phyloP scores from a whole-genome alignment of 2,797 vertebrate species.

The Eleutherodactylus coqui region DNA sequence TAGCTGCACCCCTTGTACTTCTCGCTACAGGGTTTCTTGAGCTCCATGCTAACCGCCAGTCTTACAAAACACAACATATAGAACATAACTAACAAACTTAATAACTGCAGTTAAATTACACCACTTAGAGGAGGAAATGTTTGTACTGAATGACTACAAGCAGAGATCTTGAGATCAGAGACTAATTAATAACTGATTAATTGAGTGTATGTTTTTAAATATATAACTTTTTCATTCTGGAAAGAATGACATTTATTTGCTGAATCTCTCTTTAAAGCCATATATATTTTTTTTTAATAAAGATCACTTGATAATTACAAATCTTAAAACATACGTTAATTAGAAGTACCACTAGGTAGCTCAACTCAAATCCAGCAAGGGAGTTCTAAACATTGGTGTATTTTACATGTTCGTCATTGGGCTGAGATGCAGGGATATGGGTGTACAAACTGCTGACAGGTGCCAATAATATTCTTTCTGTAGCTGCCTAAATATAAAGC shows the following conservation, averaged over 20 bases:
- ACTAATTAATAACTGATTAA: neutral
- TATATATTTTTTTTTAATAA: neutral
- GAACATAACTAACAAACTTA: no score
- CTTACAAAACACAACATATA: no score
- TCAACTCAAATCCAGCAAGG: slow-evolving; percentile 2
- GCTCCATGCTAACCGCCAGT: no score
- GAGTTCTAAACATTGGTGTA: slow-evolving; percentile 4
- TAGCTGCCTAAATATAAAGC: neutral
- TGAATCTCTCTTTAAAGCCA: neutral
- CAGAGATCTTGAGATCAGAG: neutral
- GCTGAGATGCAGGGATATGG: neutral
- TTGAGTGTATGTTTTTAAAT: no score
- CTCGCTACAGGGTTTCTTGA: no score
- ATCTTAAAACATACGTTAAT: neutral
- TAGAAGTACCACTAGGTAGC: neutral
- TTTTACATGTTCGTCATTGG: neutral
- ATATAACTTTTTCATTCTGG: neutral
- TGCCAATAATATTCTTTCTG: slow-evolving; percentile 14
- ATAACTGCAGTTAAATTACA: no score
- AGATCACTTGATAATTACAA: neutral
- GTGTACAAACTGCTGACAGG: slow-evolving; percentile 4
- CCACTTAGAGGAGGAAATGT: no score
- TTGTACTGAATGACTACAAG: neutral
- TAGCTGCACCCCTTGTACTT: no score
- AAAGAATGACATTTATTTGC: neutral